Percentiles rank a stretch among this genome's conserved stretches.
Conservation (phyloP, 2,797 vertebrate genomes). For the Dermochelys coriacea region DNA sequence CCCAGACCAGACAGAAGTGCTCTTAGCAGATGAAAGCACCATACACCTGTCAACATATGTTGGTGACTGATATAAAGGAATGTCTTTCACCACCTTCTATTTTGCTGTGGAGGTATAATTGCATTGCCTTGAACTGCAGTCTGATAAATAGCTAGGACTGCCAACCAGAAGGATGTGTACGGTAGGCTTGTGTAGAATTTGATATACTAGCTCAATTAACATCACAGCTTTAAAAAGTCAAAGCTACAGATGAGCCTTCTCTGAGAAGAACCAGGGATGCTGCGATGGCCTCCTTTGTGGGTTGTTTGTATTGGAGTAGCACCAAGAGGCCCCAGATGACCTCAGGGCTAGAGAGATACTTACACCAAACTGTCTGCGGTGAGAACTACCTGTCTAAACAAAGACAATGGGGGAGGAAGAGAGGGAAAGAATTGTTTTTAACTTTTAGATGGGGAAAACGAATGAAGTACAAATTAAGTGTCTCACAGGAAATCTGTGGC, state of each 20-base stretch:
- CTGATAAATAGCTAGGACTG: neutral
- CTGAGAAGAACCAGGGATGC: neutral
- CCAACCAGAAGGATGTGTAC: neutral
- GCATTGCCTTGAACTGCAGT: neutral
- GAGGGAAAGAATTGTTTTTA: neutral
- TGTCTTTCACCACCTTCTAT: neutral
- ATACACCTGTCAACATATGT: rapidly evolving
- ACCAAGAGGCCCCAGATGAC: neutral
- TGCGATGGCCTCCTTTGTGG: neutral
- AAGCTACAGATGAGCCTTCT: neutral
- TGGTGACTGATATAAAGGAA: neutral
- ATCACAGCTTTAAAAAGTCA: neutral
- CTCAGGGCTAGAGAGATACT: neutral
- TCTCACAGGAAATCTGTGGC: neutral
- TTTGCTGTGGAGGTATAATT: neutral
- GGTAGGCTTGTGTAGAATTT: neutral
- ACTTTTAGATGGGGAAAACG: neutral
- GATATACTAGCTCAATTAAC: neutral
- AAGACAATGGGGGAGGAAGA: rapidly evolving
- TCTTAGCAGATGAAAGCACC: neutral
- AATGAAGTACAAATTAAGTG: neutral
- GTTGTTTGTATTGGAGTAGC: neutral
- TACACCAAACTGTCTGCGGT: neutral
- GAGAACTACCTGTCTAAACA: neutral
- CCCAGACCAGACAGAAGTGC: neutral